Conservation (phyloP, 2,797 vertebrate species). For the Sebastes cheni region DNA sequence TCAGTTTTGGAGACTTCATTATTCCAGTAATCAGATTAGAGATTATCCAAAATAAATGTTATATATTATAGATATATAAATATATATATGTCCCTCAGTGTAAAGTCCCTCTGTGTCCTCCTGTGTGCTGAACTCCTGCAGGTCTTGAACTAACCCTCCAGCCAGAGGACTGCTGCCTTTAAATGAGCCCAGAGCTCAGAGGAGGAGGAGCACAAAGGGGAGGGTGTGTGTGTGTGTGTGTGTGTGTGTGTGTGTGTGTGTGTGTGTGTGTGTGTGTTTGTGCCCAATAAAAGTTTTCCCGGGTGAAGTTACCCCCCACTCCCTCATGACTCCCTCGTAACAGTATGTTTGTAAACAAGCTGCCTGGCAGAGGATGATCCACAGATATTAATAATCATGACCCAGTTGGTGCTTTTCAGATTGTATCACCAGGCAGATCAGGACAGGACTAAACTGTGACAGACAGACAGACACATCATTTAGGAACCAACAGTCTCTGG, state of each 20-base stretch:
- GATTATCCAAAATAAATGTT: constrained; percentile 24
- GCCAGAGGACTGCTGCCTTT: constrained; percentile 53
- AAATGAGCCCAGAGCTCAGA: constrained; percentile 36
- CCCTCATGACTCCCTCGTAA: constrained; percentile 46
- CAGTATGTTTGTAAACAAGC: constrained; percentile 78
- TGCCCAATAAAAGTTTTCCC: background rate
- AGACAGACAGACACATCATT: background rate
- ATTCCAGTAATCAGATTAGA: constrained; percentile 1
- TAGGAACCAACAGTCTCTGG: background rate
- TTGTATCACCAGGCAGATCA: constrained; percentile 51
- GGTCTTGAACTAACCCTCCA: constrained; percentile 6
- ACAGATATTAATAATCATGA: constrained; percentile 60
- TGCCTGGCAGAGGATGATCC: constrained; percentile 22
- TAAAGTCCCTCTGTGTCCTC: background rate
- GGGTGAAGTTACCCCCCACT: constrained; percentile 39
- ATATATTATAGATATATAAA: background rate
- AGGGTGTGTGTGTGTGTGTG: background rate
- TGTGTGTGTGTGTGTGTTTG: background rate
- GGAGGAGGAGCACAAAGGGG: constrained; percentile 50
- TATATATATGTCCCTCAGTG: background rate
- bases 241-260: background rate
- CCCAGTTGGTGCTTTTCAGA: background rate
- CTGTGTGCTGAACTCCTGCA: background rate
- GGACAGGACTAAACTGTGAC: background rate
- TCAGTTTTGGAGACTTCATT: constrained; percentile 86